These are phyloP conservation scores for Alviniconcha strummeri DNA, from an alignment of 2,888 invertebrate genomes.

Conservation along the genomic window DNA sequence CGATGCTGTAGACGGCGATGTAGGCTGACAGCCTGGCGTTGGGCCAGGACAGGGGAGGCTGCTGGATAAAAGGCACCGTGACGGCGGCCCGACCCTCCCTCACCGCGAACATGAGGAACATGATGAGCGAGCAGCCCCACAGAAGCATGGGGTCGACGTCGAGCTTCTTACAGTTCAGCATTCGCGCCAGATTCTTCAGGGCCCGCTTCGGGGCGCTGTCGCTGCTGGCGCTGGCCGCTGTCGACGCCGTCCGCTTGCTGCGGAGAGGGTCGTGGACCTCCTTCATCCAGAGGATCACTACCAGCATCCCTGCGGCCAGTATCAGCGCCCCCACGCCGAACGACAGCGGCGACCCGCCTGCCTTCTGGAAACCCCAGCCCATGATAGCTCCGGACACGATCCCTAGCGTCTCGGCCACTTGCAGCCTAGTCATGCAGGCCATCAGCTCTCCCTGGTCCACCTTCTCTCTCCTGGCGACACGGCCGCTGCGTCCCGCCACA, in stretches of 20 bases:
- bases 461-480: neutral
- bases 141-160: neutral
- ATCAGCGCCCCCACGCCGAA: neutral
- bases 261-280: neutral
- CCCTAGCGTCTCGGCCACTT: neutral
- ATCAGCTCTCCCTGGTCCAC: conserved; percentile 13
- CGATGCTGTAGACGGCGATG: neutral
- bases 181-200: neutral
- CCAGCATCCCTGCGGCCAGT: neutral
- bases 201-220: neutral
- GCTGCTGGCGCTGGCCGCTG: no score
- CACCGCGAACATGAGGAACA: neutral
- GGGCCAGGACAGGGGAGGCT: conserved; percentile 16
- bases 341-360: neutral
- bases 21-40: neutral
- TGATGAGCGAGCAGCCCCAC: conserved; percentile 23
- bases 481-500: neutral
- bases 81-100: conserved; percentile 9
- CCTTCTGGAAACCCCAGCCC: neutral
- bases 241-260: no score
- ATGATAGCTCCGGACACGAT: neutral
- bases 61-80: neutral
- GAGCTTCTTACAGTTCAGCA: neutral
- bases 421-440: conserved; percentile 11
- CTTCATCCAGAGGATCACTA: neutral